These are phyloP conservation scores for Clepsis dumicolana DNA, from an alignment of 2,888 invertebrate species.

Conservation along the genomic window DNA sequence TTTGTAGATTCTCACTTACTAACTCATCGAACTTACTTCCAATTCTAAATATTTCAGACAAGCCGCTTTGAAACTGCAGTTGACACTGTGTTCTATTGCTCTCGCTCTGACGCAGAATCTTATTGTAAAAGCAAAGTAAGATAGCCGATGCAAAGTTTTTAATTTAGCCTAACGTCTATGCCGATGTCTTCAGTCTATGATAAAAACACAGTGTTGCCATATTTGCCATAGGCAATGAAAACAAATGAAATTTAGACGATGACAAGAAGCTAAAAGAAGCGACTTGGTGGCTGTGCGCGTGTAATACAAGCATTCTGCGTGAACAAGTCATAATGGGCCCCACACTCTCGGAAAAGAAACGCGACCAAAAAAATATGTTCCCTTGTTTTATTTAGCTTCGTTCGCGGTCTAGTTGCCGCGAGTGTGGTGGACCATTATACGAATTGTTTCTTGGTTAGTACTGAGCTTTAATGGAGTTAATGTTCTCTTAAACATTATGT, in stretches of 20 bases:
- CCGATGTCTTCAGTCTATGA: neutral
- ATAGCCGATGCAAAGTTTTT: neutral
- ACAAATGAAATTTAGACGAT: conserved; percentile 37
- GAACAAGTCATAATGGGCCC: neutral
- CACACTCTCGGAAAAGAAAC: neutral
- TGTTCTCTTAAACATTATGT: conserved; percentile 57
- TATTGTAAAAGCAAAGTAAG: neutral
- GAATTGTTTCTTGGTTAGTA: conserved; percentile 12
- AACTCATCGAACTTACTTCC: too few relatives aligned
- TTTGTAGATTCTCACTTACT: neutral
- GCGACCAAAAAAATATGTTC: neutral
- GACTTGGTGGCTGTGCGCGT: conserved; percentile 18
- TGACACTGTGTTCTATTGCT: neutral
- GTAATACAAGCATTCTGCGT: conserved; percentile 18
- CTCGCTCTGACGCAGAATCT: neutral
- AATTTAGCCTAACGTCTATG: neutral
- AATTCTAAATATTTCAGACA: neutral
- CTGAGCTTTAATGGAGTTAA: conserved; percentile 30
- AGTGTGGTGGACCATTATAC: neutral
- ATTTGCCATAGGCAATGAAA: conserved; percentile 22
- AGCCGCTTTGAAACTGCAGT: too few relatives aligned
- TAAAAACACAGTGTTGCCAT: conserved; percentile 7
- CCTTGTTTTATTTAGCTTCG: neutral
- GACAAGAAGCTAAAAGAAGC: conserved; percentile 31
- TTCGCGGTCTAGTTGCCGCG: neutral